Evolutionary conservation across 2,888 invertebrate species (phyloP), one percentile per base, ranked within the genome.

Genomic region (Sphecodes monilicornis): DNA sequence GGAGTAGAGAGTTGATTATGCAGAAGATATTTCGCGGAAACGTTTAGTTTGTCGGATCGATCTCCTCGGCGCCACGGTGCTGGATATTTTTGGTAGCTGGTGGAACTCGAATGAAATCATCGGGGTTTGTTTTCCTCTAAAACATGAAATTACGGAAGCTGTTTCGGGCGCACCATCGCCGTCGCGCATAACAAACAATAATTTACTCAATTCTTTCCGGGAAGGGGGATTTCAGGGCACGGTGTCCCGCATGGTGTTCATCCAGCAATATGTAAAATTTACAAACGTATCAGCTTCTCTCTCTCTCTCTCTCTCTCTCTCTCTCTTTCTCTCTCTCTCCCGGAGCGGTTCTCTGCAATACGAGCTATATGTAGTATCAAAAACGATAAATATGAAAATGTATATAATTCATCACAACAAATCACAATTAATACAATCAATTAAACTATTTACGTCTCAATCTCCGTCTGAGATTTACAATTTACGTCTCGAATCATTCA

Each of bases 231-330:
- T 32, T 46, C 68, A 39, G 2, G 29, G 73, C 26, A 36, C 16
- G 29, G 64, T 57, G 74, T 82, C 74, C 82, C 22, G 36, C 78
- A 57, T 36, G 50, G 29, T 43, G 41, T 75, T 26, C 54, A 68
- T 13, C 36, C n/a, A 50, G 73, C 76, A 60, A 71, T 81, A 86
- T 85, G 85, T 85, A 79, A 86, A 85, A 86, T 85, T 74, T 71
- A 79, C 32, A 57, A 85, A 81, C 86, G 71, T 78, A 72, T 8
- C 22, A 3, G 8, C 50, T 60, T 3, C 60, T 29, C n/a, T n/a
- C n/a, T n/a, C n/a, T n/a, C n/a, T n/a, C n/a, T n/a, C n/a, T n/a
- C n/a, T n/a, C n/a, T n/a, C n/a, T n/a, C n/a, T n/a, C n/a, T n/a
- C n/a, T n/a, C n/a, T n/a, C n/a, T n/a, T n/a, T n/a, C n/a, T n/a